phyloP scores from a whole-genome alignment of 2,797 vertebrate genomes.

The Arctocebus calabarensis region DNA sequence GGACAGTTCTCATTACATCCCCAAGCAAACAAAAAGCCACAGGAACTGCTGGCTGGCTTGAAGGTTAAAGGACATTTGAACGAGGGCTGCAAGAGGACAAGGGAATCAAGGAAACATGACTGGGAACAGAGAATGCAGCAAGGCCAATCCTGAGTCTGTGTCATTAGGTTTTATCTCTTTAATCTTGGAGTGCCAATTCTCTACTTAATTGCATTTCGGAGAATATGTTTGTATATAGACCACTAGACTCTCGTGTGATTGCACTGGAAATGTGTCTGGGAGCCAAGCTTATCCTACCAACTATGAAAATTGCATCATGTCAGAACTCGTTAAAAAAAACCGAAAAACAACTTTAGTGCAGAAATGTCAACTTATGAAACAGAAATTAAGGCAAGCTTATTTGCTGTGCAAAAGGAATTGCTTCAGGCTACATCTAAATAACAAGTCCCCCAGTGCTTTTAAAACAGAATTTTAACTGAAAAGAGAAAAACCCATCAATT shows the following conservation, averaged over 20 bases:
- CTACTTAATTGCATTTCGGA: slow-evolving; percentile 15
- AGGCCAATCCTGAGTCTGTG: neutral
- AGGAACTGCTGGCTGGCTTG: neutral
- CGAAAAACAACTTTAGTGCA: neutral
- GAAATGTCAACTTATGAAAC: slow-evolving; percentile 63
- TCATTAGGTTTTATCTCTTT: neutral
- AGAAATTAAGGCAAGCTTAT: slow-evolving; percentile 70
- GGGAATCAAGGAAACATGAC: neutral
- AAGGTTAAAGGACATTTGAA: neutral
- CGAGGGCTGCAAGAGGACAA: neutral
- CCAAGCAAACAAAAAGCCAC: neutral
- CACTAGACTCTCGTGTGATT: neutral
- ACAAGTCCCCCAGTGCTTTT: slow-evolving; percentile 67
- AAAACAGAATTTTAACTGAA: slow-evolving; percentile 67
- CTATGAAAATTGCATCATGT: slow-evolving; percentile 60
- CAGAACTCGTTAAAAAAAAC: slow-evolving; percentile 44
- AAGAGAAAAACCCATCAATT: slow-evolving; percentile 63
- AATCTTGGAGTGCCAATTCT: neutral
- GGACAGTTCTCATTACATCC: neutral
- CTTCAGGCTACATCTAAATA: slow-evolving; percentile 73
- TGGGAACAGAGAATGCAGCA: neutral
- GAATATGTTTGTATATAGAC: neutral
- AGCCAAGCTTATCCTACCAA: neutral
- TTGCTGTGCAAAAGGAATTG: slow-evolving; percentile 65
- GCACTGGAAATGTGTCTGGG: slow-evolving; percentile 14